phyloP scores from a whole-genome alignment of 2,888 invertebrate species.

The Eudasyphora cyanicolor region DNA sequence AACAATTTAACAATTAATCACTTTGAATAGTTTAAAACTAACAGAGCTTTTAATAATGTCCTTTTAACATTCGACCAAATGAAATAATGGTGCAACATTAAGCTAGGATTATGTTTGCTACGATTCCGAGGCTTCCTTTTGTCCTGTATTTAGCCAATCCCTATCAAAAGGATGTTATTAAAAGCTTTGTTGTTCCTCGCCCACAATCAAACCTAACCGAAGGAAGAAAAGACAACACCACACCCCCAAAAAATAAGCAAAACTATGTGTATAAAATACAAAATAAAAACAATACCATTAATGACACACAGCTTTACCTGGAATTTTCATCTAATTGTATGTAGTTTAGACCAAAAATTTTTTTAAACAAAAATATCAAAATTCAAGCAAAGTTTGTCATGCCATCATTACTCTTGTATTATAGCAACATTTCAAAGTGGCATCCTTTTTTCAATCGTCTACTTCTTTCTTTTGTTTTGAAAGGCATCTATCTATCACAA shows the following conservation, averaged over 20 bases:
- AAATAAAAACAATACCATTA: neutral
- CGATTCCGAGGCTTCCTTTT: conserved; percentile 14
- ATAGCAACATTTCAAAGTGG: conserved; percentile 57
- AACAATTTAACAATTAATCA: conserved; percentile 42
- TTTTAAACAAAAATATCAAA: conserved; percentile 46
- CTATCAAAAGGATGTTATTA: conserved; percentile 33
- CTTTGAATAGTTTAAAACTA: conserved; percentile 17
- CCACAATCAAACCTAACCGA: neutral
- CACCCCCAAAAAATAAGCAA: neutral
- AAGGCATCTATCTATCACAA: conserved; percentile 36
- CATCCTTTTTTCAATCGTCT: conserved; percentile 32
- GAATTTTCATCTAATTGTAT: conserved; percentile 59
- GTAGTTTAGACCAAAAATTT: conserved; percentile 64
- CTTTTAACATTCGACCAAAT: neutral
- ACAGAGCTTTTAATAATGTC: conserved; percentile 50
- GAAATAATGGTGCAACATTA: conserved; percentile 2
- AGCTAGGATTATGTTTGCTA: neutral
- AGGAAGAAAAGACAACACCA: neutral
- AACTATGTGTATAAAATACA: conserved; percentile 44
- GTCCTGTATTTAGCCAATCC: conserved; percentile 16
- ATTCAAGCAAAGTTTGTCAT: conserved; percentile 41
- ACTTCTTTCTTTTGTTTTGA: conserved; percentile 35
- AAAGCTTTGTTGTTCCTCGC: conserved; percentile 36
- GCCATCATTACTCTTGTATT: conserved; percentile 45
- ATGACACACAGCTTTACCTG: conserved; percentile 53